Evolutionary conservation across 2,888 invertebrate species (phyloP).

Genomic region (Lapara coniferarum): DNA sequence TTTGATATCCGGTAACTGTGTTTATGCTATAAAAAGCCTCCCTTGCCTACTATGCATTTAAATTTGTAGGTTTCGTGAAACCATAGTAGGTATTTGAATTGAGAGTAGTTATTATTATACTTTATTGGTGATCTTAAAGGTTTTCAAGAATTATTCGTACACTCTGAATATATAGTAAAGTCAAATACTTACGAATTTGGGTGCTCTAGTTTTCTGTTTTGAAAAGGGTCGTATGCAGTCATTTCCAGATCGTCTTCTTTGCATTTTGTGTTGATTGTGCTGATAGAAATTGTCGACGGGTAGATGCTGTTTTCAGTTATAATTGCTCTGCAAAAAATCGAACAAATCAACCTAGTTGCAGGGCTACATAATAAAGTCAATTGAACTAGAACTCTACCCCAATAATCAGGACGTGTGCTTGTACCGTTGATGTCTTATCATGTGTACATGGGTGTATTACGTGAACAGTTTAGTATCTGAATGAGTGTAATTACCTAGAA

Average conservation of each 20-base stretch:
- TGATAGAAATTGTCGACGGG: conserved; percentile 75
- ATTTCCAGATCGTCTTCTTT: conserved; percentile 65
- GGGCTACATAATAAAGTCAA: neutral
- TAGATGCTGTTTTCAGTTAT: conserved; percentile 75
- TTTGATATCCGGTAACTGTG: too few relatives aligned
- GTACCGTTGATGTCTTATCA: neutral
- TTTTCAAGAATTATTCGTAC: too few relatives aligned
- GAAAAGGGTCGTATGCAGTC: conserved; percentile 68
- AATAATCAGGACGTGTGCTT: neutral
- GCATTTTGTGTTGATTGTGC: conserved; percentile 76
- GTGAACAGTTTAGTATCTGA: too few relatives aligned
- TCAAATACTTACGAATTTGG: conserved; percentile 77
- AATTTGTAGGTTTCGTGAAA: too few relatives aligned
- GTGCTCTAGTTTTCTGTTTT: conserved; percentile 74
- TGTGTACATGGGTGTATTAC: too few relatives aligned
- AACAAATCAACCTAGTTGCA: neutral
- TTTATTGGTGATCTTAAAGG: too few relatives aligned
- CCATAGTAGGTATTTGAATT: too few relatives aligned
- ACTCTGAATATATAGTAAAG: neutral
- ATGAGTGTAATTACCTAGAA: too few relatives aligned
- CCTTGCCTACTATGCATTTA: too few relatives aligned
- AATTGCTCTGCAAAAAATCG: conserved; percentile 63
- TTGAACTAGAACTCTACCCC: neutral
- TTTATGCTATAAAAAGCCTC: too few relatives aligned
- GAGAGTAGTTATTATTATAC: too few relatives aligned